phyloP scores from a whole-genome alignment of 2,113 vertebrate species.

The Cairina moschata region DNA sequence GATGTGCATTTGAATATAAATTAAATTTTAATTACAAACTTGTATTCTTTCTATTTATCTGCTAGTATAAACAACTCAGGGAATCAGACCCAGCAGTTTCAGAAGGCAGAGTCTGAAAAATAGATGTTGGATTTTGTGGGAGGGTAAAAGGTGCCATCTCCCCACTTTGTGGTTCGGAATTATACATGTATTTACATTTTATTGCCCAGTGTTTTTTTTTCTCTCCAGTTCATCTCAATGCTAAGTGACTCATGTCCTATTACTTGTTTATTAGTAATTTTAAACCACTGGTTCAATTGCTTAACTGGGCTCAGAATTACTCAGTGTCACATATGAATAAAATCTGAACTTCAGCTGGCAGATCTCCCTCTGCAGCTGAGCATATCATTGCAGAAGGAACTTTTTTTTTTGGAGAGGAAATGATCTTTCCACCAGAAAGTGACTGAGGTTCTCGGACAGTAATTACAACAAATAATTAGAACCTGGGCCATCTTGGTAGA shows the following conservation, averaged over 20 bases:
- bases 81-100: slow-evolving; percentile 5
- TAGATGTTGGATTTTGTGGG: neutral
- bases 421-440: neutral
- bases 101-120: slow-evolving; percentile 4
- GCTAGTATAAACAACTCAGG: neutral
- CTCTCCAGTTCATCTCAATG: neutral
- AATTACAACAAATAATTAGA: neutral
- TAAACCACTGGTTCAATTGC: neutral
- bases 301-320: neutral
- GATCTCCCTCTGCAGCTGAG: neutral
- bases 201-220: neutral
- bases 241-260: neutral
- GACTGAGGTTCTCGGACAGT: neutral
- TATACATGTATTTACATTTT: neutral
- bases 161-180: neutral
- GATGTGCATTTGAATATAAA: slow-evolving; percentile 6
- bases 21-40: slow-evolving; percentile 10
- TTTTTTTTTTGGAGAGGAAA: neutral
- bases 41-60: neutral
- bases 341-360: neutral
- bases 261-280: neutral
- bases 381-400: neutral
- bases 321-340: neutral
- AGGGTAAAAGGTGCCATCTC: neutral
- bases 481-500: neutral